phyloP scores from a whole-genome alignment of 2,113 vertebrate genomes.

The Oncorhynchus kisutch region DNA sequence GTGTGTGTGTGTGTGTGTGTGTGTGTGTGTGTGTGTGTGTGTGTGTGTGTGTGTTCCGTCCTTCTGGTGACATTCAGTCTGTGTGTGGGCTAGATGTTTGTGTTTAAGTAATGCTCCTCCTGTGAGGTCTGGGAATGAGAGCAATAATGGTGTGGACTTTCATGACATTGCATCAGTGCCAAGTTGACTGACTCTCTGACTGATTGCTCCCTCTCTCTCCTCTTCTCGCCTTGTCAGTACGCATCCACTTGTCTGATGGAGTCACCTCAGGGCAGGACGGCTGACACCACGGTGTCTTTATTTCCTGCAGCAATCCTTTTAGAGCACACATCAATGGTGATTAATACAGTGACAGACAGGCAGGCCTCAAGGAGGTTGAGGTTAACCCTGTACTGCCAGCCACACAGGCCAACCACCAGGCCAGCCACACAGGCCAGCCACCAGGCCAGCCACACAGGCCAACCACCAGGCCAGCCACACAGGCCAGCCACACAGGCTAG shows the following conservation, averaged over 20 bases:
- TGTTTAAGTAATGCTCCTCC: constrained; percentile 92
- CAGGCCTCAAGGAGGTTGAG: constrained; percentile 52
- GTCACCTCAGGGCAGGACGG: constrained; percentile 88
- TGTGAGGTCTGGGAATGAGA: constrained; percentile 73
- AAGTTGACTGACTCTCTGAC: constrained; percentile 96
- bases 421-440: too few species aligned
- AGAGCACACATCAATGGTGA: constrained; percentile 77
- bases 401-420: too few species aligned
- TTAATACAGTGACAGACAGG: constrained; percentile 67
- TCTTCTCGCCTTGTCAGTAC: constrained; percentile 87
- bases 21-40: constrained; percentile 70
- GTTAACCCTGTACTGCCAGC: constrained; percentile 59
- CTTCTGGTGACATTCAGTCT: constrained; percentile 90
- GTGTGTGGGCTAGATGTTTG: constrained; percentile 79
- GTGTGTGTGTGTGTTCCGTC: constrained; percentile 60
- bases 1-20: too few species aligned
- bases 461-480: too few species aligned
- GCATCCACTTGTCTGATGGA: constrained; percentile 89
- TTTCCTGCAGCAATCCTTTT: constrained; percentile 86
- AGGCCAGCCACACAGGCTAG: constrained; percentile 5
- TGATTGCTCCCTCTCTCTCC: constrained; percentile 75
- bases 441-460: too few species aligned
- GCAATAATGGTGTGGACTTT: constrained; percentile 89
- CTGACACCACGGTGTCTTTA: constrained; percentile 88
- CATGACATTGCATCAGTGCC: constrained; percentile 94